Base-by-base conservation (phyloP, 2,888 invertebrate genomes). In the Carterocephalus palaemon region DNA sequence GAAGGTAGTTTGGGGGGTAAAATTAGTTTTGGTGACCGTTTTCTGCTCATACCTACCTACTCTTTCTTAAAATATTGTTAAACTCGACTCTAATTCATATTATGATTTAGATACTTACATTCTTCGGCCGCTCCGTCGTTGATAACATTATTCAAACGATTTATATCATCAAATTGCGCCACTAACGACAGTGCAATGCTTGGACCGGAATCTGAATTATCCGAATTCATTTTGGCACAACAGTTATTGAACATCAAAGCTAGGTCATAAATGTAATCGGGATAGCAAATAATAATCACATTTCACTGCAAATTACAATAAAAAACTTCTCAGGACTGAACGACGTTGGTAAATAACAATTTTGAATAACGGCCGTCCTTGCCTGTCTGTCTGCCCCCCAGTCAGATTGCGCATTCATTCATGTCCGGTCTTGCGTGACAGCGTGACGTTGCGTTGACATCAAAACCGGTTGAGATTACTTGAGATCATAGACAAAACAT, bases 151-250 rank as follows among this genome's bases (percentile, higher is more conserved):
- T 90, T 88, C 60, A 91, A 89, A 52, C 92, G 89, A 64, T 92
- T 90, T 56, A 93, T 80, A 75, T 93, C 93, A 69, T 93, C 93
- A 69, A 91, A 92, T 60, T 90, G 90, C 9, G 92, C 92, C 51
- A 92, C 84, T 46, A 91, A 74, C 2, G 92, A 92, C 38, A 92
- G 76, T 43, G 77, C 64, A 20, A 82, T 65, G 54, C 70, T 67
- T 36, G 70, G 59, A 6, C 78, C 75, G n/a, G 67, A 67, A 62
- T 84, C 84, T 0, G 82, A 82, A 58, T 72, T 79, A 54, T 77
- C 82, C 24, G 84, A 60, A 75, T 77, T 82, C 86, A 86, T 86
- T 56, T 67, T 77, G 40, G 20, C 24, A 31, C 43, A 45, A 37
- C 43, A 32, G 24, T 33, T 29, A 37, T 38, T 46, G 7, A 42